Evolutionary conservation across 2,113 vertebrate genomes (phyloP).

Genomic region (Sorex fumeus): DNA sequence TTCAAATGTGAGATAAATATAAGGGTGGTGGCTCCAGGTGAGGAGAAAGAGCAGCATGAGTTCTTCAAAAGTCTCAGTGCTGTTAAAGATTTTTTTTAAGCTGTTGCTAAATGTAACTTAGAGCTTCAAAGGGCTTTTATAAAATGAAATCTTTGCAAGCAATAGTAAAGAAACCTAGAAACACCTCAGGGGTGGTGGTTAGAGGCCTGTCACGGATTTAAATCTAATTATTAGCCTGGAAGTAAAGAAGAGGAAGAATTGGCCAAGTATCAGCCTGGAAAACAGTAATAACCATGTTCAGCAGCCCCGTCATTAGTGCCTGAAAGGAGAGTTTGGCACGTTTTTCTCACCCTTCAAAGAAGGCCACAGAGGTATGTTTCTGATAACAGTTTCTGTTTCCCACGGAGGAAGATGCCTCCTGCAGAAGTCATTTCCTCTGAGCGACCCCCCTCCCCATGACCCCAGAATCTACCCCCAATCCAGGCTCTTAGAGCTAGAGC

Average conservation of each 20-base stretch:
- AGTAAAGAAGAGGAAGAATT: conserved; percentile 64
- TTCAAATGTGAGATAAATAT: conserved; percentile 65
- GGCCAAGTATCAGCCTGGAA: conserved; percentile 48
- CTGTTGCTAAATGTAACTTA: conserved; percentile 66
- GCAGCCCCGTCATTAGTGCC: conserved; percentile 59
- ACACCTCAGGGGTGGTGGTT: conserved; percentile 58
- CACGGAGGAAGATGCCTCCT: neutral
- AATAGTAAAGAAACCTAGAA: conserved; percentile 73
- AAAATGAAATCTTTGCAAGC: conserved; percentile 75
- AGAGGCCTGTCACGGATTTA: conserved; percentile 76
- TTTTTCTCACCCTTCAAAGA: conserved; percentile 53
- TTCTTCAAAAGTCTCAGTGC: conserved; percentile 68
- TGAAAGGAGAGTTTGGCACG: conserved; percentile 1
- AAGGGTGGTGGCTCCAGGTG: conserved; percentile 49
- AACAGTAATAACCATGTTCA: conserved; percentile 60
- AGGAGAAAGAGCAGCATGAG: conserved; percentile 29
- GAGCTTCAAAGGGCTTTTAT: conserved; percentile 57
- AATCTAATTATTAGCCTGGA: conserved; percentile 81
- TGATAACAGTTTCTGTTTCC: conserved; percentile 10
- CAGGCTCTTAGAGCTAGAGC: no score
- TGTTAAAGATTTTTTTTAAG: conserved; percentile 61
- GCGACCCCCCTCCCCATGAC: no score
- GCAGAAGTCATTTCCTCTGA: neutral
- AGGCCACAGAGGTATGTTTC: conserved; percentile 10
- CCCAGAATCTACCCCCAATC: no score